Evolutionary conservation across 2,888 invertebrate species (phyloP).

Genomic region (Nasonia oneida): DNA sequence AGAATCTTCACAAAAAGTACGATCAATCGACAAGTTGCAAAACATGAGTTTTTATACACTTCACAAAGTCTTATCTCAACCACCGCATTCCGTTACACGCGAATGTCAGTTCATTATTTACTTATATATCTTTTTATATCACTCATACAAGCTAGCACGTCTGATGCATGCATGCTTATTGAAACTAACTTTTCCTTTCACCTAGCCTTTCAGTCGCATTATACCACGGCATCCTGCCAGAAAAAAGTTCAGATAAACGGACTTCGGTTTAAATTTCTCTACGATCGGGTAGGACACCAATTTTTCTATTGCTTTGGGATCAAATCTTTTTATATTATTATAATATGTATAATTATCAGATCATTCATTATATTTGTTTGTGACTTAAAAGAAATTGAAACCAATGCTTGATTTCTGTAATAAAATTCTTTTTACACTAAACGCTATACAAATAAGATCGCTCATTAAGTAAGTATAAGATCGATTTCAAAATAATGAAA

Average conservation of each 20-base stretch:
- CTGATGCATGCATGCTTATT: conserved; percentile 16
- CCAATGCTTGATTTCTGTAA: background rate
- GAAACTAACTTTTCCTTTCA: conserved; percentile 52
- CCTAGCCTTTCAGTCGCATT: conserved; percentile 42
- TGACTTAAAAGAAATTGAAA: background rate
- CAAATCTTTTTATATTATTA: conserved; percentile 35
- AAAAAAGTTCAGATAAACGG: conserved; percentile 40
- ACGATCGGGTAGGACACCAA: background rate
- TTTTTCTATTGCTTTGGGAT: conserved; percentile 34
- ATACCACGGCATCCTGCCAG: conserved; percentile 30
- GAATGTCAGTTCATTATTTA: conserved; percentile 51
- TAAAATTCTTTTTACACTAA: background rate
- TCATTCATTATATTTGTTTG: background rate
- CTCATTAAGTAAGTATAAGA: background rate
- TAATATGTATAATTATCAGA: background rate
- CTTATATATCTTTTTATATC: conserved; percentile 38
- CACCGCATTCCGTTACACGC: conserved; percentile 48
- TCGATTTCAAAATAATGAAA: conserved; percentile 30
- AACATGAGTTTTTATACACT: conserved; percentile 39
- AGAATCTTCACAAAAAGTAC: conserved; percentile 38
- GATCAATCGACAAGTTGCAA: conserved; percentile 56
- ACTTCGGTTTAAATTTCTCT: conserved; percentile 31
- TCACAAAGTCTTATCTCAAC: conserved; percentile 47
- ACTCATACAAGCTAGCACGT: conserved; percentile 35
- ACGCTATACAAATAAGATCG: background rate